Evolutionary conservation across 2,888 invertebrate genomes (phyloP).

Genomic region (Acronicta aceris): DNA sequence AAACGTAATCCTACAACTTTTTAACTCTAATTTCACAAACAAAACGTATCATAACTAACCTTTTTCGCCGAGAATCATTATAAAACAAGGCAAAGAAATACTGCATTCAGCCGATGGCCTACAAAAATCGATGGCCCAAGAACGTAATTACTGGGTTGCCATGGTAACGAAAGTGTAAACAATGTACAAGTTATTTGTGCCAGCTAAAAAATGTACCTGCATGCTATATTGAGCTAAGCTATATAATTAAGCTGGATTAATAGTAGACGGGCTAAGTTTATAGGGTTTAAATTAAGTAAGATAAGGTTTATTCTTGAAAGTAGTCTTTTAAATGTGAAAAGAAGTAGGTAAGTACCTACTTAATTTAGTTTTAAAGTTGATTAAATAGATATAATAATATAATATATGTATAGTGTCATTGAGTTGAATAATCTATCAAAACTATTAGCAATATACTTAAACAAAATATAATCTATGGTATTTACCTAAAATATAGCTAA

Average conservation of each 20-base stretch:
- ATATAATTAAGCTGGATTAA: slow-evolving; percentile 6
- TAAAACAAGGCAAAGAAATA: slow-evolving; percentile 23
- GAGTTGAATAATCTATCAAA: no score
- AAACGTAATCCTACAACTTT: no score
- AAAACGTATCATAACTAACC: no score
- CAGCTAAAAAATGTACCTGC: slow-evolving; percentile 26
- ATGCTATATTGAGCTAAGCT: slow-evolving; percentile 7
- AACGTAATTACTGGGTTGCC: slow-evolving; percentile 37
- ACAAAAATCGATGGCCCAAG: slow-evolving; percentile 38
- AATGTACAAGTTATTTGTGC: slow-evolving; percentile 23
- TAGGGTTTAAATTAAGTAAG: slow-evolving; percentile 8
- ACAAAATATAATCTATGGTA: no score
- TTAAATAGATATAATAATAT: no score
- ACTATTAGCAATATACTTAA: no score
- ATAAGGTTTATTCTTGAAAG: background rate
- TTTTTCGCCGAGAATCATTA: background rate
- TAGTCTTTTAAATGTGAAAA: no score
- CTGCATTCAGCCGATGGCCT: slow-evolving; percentile 34
- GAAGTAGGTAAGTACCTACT: no score
- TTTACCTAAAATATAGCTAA: no score
- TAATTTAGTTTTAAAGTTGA: no score
- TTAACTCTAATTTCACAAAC: no score
- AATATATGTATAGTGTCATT: no score
- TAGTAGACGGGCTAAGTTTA: background rate
- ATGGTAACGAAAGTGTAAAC: slow-evolving; percentile 38